Evolutionary conservation across 2,797 vertebrate species (phyloP).

Genomic region (Notamacropus eugenii): DNA sequence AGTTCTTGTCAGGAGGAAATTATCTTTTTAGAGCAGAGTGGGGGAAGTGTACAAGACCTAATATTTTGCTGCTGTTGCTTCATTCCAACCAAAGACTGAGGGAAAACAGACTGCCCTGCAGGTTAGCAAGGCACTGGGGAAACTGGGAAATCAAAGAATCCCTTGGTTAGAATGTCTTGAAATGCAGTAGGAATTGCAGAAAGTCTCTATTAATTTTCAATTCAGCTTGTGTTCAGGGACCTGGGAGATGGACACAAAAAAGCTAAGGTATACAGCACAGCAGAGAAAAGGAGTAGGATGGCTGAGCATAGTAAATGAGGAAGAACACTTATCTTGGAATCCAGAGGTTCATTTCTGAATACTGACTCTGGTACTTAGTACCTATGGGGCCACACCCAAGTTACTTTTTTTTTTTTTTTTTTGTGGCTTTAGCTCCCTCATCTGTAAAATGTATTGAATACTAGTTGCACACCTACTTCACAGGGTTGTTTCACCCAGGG

Average conservation of each 20-base stretch:
- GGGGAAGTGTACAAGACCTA: not conserved
- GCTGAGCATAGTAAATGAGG: not conserved
- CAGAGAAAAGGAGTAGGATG: not conserved
- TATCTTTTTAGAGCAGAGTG: not conserved
- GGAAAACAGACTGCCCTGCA: not conserved
- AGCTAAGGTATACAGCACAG: not conserved
- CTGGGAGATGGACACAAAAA: not conserved
- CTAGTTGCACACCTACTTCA: not conserved
- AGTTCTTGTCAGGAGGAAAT: conserved; percentile 29
- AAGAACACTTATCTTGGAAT: not conserved
- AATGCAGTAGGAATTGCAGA: not conserved
- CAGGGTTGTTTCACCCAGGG: not conserved
- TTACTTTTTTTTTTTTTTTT: not conserved
- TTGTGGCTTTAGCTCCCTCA: not conserved
- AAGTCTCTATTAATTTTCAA: not conserved
- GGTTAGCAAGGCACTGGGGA: not conserved
- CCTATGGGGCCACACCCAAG: not conserved
- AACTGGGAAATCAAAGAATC: not conserved
- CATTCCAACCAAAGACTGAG: not conserved
- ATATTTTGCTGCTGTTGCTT: not conserved
- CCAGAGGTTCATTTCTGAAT: not conserved
- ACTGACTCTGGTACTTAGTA: not conserved
- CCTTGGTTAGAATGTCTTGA: not conserved
- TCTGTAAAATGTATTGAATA: not conserved
- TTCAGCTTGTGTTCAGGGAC: not conserved